Base-by-base conservation (phyloP, 1,140 invertebrate species). In the Drosophila auraria region DNA sequence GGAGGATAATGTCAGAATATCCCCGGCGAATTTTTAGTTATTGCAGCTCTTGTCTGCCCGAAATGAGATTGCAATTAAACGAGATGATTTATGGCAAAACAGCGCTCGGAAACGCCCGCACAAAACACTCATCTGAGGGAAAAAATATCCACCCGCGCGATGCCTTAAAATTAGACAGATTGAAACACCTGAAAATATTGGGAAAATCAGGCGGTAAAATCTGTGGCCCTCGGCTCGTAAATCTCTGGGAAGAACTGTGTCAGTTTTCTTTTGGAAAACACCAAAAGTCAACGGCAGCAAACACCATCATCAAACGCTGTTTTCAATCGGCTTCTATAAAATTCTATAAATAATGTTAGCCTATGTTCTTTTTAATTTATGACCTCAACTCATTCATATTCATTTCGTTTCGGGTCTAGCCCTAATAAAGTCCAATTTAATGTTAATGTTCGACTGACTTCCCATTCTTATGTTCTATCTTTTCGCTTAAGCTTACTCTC, bases 11-110 rank as follows among this genome's bases (percentile, higher is more conserved):
- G 58, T 66, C 69, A 53, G 62, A 89, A 78, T 73, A 58, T 71
- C 65, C 57, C 20, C 20, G 45, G 53, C 42, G 20, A 81, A 73
- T 63, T 78, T 69, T 64, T 51, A 42, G 61, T 50, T 65, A 54
- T 68, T 68, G 36, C 38, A 40, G 15, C 45, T 64, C 49, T 64
- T 63, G 49, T 59, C 47, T 50, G 61, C 82, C 49, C 77, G 60
- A 90, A 82, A 86, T 86, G 59, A 79, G 59, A 79, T 91, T 82
- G 86, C 86, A 90, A 89, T 86, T 86, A 89, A 89, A 84, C 74
- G 50, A 70, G 70, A 80, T 89, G 78, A 89, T 91, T 91, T 82
- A 89, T 90, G 57, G 40, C 40, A 61, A 86, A 53, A 12, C 47
- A 60, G 12, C 33, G 57, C 38, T 54, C 62, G 25, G 63, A 74